Percentiles rank a stretch among this genome's conserved stretches.
phyloP scores from a whole-genome alignment of 1,140 invertebrate species.

The Drosophila micromelanica region DNA sequence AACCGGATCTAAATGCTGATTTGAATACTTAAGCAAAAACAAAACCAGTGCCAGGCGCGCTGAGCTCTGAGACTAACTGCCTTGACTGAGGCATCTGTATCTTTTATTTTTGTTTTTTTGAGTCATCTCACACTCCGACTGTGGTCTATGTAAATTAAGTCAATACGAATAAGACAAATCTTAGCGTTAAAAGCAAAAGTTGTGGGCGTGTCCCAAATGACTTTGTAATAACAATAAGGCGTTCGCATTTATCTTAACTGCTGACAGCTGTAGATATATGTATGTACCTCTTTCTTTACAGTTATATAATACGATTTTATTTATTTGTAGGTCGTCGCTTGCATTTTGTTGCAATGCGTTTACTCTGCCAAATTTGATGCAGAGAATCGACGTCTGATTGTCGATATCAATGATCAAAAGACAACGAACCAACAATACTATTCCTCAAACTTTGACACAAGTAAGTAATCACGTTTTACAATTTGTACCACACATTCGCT shows the following conservation, averaged over 20 bases:
- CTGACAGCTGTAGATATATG: slow-evolving; percentile 17
- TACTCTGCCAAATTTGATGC: slow-evolving; percentile 78
- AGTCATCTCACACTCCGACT: slow-evolving; percentile 40
- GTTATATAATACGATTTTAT: slow-evolving; percentile 18
- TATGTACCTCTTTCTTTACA: background rate
- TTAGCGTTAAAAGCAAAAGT: slow-evolving; percentile 37
- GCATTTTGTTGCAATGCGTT: slow-evolving; percentile 81
- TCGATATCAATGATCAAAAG: slow-evolving; percentile 88
- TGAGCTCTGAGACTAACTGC: slow-evolving; percentile 22
- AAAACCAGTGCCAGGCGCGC: slow-evolving; percentile 8
- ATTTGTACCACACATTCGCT: slow-evolving; percentile 47
- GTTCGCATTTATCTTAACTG: slow-evolving; percentile 46
- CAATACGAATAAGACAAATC: slow-evolving; percentile 21
- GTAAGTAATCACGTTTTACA: slow-evolving; percentile 85
- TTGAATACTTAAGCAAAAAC: slow-evolving; percentile 53
- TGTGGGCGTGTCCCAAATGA: slow-evolving; percentile 33
- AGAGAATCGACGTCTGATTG: slow-evolving; percentile 85
- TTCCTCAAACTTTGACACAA: slow-evolving; percentile 89
- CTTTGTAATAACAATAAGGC: slow-evolving; percentile 9
- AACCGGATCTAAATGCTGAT: slow-evolving; percentile 77
- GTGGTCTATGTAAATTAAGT: slow-evolving; percentile 64
- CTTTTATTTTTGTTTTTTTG: slow-evolving; percentile 2
- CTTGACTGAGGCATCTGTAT: slow-evolving; percentile 32
- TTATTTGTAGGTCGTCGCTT: slow-evolving; percentile 72
- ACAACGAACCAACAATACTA: slow-evolving; percentile 88